Evolutionary conservation across 1,140 invertebrate genomes (phyloP), one percentile per base, ranked within the genome.

Genomic region (Drosophila malerkotliana): DNA sequence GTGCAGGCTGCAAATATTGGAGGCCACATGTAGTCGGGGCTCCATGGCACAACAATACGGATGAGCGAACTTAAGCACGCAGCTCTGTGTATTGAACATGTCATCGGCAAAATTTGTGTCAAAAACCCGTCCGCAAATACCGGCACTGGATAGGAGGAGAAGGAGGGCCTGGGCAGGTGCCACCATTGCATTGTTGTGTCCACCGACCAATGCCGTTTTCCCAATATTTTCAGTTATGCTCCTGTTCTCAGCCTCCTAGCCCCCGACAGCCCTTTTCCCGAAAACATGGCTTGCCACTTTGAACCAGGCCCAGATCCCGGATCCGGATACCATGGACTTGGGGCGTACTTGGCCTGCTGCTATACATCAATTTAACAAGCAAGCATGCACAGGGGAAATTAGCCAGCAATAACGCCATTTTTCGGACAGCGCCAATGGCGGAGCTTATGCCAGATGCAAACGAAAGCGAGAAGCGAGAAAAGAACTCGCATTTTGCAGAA

Each of bases 1-100:
- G 81, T 85, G 74, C 82, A 28, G 69, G 53, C 48, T 57, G 68
- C 82, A 85, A 84, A 84, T 73, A 84, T 56, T 37, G 77, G 57
- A 59, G 53, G 26, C 47, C 72, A 44, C 68, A 72, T 60, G 72
- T 44, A 57, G 67, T 39, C 39, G 47, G 54, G 61, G 39, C 61
- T 67, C 72, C 55, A 75, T 66, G 41, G 72, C 73, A 77, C 63
- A 75, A 78, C 82, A 78, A 68, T 78, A 78, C 74, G 79, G 66
- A 72, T 69, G 78, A 64, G 61, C 62, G 66, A 82, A 87, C 71
- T 87, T 72, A 82, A 75, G 82, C 82, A 85, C 83, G 83, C 83
- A 85, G 74, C 73, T 85, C 82, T 87, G 82, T 85, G 82, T 85
- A 85, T 85, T 85, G 82, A 85, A 85, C 82, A 88, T 85, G 82